Percentiles rank a stretch among this genome's conserved stretches.
Conservation (phyloP, 2,113 vertebrate species). For the Chunga burmeisteri region DNA sequence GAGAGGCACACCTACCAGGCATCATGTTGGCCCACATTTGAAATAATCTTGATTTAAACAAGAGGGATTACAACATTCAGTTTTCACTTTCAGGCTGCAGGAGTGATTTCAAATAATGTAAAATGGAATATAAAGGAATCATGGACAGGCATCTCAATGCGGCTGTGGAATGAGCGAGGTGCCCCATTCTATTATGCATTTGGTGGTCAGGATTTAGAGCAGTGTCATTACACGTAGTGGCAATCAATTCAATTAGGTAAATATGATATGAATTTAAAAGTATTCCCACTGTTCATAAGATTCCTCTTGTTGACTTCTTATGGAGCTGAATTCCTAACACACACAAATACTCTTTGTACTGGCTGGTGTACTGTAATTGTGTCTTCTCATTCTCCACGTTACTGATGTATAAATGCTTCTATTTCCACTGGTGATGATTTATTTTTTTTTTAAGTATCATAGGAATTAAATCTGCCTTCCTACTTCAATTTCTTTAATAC, state of each 20-base stretch:
- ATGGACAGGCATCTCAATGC: background rate
- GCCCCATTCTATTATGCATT: background rate
- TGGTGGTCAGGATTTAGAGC: background rate
- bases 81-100: background rate
- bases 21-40: background rate
- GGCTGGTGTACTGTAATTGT: background rate
- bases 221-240: background rate
- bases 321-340: background rate
- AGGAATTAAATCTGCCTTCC: background rate
- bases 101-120: background rate
- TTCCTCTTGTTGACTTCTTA: background rate
- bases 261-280: background rate
- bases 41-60: background rate
- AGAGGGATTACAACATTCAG: background rate
- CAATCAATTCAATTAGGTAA: background rate
- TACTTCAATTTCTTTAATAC: background rate
- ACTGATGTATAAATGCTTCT: background rate
- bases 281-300: background rate
- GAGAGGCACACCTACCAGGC: conserved; percentile 16
- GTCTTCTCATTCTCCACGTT: background rate
- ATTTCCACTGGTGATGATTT: background rate
- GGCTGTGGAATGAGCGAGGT: background rate
- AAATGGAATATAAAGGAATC: background rate
- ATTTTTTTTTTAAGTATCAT: background rate
- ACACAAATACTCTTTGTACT: background rate